Base-by-base conservation (phyloP, 92 coral and sea anemone genomes). In the Parazoanthus darwini region DNA sequence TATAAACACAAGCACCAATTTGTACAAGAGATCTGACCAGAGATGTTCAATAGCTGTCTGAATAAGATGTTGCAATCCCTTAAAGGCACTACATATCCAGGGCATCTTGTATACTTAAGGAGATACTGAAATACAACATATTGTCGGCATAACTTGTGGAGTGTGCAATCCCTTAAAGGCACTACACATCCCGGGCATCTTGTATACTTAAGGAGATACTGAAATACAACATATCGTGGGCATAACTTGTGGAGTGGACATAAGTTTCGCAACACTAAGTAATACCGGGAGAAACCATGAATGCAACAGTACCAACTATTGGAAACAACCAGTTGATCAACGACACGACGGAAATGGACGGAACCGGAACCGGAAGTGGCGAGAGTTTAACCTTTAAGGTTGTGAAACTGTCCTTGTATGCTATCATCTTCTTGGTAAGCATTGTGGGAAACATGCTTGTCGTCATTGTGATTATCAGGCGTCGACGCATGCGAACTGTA, bases 401-500 rank as follows among this genome's bases (percentile, higher is more conserved):
- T 46, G 86, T 94, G 78, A 97, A 97, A 66, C 91, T 95, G 25
- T 90, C 94, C 9, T 74, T 97, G 39, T 97, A 94, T 65, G 93
- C 96, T n/a, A 73, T 97, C 15, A 97, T 97, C 82, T 97, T 97
- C 80, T 70, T 95, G 79, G 89, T 97, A 16, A 97, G 99, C 70
- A 86, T 95, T 42, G 86, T 95, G 58, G 99, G 99, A 36, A 97
- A 97, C 85, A 82, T 91, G 13, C 85, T 97, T 88, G 99, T 97
- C 71, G 96, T 98, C 80, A 91, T 92, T 38, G 98, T 97, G 76
- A 90, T 97, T 22, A 92, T 96, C 33, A 89, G 94, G 58, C 95
- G 98, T 23, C 93, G 98, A 81, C 94, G 98, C 42, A 93, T 95
- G 96, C 89, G 98, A 70, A 95, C 99, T 22, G 99, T 97, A 70